Percentiles rank a stretch among this genome's conserved stretches.
phyloP scores from a whole-genome alignment of 2,888 invertebrate genomes.

The Gnatocerus cornutus region DNA sequence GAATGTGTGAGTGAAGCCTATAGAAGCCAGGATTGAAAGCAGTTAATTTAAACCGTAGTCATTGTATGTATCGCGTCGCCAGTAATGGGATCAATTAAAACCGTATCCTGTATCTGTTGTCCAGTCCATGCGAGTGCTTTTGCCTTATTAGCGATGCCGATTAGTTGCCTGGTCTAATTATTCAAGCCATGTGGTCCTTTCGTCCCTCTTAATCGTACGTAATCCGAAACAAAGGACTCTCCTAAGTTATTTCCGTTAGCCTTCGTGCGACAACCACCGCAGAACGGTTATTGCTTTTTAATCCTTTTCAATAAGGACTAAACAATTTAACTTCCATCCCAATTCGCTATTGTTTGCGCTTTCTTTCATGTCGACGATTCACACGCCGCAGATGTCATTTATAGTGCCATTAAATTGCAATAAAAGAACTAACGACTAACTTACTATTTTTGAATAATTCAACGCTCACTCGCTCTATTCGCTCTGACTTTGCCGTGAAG shows the following conservation, averaged over 20 bases:
- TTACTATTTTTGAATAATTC: no score
- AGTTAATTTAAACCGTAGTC: conserved; percentile 53
- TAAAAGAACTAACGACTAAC: conserved; percentile 30
- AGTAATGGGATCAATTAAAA: conserved; percentile 56
- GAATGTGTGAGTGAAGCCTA: conserved; percentile 51
- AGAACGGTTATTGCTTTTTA: conserved; percentile 52
- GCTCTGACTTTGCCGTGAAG: background rate
- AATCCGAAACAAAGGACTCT: conserved; percentile 54
- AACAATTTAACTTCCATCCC: conserved; percentile 48
- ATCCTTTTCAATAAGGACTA: conserved; percentile 51
- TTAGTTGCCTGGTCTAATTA: conserved; percentile 59
- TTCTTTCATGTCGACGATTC: conserved; percentile 45
- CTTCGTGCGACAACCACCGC: conserved; percentile 41
- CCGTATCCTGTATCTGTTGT: conserved; percentile 53
- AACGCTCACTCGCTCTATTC: no score
- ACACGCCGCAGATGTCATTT: conserved; percentile 47
- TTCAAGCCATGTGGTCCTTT: conserved; percentile 53
- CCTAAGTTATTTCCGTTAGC: conserved; percentile 52
- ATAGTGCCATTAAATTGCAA: conserved; percentile 43
- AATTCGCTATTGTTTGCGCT: conserved; percentile 45
- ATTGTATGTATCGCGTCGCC: conserved; percentile 50
- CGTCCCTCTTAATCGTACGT: conserved; percentile 51
- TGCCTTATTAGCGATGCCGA: conserved; percentile 60
- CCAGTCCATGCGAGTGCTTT: conserved; percentile 55
- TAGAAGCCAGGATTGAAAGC: conserved; percentile 47